Evolutionary conservation across 2,113 vertebrate genomes (phyloP), one percentile per base, ranked within the genome.

Genomic region (Plecturocebus donacophilus): DNA sequence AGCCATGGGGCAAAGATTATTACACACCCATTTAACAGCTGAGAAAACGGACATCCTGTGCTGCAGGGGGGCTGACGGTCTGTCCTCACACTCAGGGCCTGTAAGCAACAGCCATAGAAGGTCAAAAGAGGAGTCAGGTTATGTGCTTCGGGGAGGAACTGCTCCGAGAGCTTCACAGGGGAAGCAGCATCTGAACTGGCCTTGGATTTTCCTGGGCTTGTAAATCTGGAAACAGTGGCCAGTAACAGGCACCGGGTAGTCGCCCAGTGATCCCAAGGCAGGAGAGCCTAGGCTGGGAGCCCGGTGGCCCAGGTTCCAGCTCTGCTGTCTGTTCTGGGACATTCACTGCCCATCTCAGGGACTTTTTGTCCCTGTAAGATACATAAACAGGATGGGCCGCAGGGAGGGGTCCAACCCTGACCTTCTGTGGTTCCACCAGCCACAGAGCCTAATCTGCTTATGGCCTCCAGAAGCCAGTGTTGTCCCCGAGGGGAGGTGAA

Each of bases 401-500:
- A 5, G 2, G 11, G 61, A n/a, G 13, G 42, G 8, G 0, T 35
- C 82, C 61, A 27, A 56, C 54, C 30, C 84, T 64, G 77, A 19
- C 40, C 40, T 13, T 12, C 35, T 32, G 16, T 49, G 45, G n/a
- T 21, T 38, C 85, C 19, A 42, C 30, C 35, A 1, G 70, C 64
- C 30, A 0, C 0, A 7, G 9, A 12, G 38, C 45, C 3, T 0
- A 4, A 4, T 20, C 32, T 77, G 13, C 42, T n/a, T 2, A 2
- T n/a, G 42, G 75, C 73, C 76, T 14, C 14, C 40, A 47, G 32
- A 30, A 38, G 40, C 82, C 30, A 9, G 52, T 5, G 52, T 40
- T 17, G 85, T 71, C 14, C 52, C 11, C 0, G 45, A 4, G 8
- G 2, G 25, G n/a, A 25, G 49, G 40, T 16, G 21, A n/a, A 20